Conservation (phyloP, 2,113 vertebrate species). For the Daphoenositta chrysoptera region DNA sequence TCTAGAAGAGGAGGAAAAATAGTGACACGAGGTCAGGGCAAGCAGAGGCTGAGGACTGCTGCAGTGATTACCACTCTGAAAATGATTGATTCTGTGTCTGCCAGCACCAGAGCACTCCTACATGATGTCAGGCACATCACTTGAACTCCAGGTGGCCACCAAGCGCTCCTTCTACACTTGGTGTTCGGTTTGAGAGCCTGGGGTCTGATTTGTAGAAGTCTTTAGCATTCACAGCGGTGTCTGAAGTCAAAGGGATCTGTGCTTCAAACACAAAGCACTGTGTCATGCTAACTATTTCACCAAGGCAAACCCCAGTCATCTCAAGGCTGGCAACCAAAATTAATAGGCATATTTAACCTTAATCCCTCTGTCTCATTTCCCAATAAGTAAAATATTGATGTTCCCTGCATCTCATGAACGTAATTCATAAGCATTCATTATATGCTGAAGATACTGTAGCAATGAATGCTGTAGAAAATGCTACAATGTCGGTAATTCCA, state of each 20-base stretch:
- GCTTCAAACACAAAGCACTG: neutral
- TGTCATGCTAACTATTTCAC: neutral
- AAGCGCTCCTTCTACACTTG: neutral
- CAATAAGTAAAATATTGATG: neutral
- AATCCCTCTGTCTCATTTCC: neutral
- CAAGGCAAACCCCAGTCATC: neutral
- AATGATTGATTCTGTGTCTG: neutral
- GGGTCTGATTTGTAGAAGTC: neutral
- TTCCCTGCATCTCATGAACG: neutral
- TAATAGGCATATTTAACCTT: neutral
- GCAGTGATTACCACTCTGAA: neutral
- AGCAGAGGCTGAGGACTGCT: neutral
- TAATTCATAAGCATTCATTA: neutral
- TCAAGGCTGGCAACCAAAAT: conserved; percentile 1
- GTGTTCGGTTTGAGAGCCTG: neutral
- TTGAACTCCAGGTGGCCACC: conserved; percentile 2
- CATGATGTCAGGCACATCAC: neutral
- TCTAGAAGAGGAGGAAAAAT: neutral
- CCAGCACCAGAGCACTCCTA: neutral
- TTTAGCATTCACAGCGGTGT: neutral
- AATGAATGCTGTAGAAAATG: neutral
- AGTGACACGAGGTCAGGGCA: neutral
- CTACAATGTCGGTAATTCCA: neutral
- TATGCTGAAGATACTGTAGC: neutral
- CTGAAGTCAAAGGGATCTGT: neutral